phyloP scores from a whole-genome alignment of 1,140 invertebrate genomes.

The Hyphantria cunea region DNA sequence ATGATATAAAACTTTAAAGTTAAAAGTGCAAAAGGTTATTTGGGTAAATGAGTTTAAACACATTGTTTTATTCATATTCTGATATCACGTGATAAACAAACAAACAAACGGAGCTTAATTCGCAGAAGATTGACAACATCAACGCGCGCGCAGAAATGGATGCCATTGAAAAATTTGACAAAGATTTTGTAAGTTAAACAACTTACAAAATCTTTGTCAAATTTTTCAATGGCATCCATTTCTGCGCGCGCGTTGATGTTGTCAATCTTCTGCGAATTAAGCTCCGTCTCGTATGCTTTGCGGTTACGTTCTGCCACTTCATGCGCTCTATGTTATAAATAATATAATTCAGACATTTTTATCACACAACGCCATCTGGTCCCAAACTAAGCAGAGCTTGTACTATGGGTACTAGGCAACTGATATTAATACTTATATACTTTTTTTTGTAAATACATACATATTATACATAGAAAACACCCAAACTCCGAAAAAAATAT shows the following conservation, averaged over 20 bases:
- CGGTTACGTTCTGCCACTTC: conserved; percentile 62
- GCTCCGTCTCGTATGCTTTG: conserved; percentile 59
- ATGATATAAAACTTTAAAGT: too few species aligned
- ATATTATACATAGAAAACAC: too few species aligned
- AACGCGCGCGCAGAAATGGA: conserved; percentile 66
- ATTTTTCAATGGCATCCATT: conserved; percentile 62
- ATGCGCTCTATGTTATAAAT: conserved; percentile 46
- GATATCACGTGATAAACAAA: too few species aligned
- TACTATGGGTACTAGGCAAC: too few species aligned
- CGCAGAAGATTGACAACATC: conserved; percentile 68
- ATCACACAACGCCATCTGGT: too few species aligned
- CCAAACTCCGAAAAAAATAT: too few species aligned
- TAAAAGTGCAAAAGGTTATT: too few species aligned
- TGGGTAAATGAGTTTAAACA: too few species aligned
- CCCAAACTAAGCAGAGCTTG: too few species aligned
- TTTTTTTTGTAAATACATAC: too few species aligned
- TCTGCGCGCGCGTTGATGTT: conserved; percentile 64
- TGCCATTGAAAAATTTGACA: conserved; percentile 59
- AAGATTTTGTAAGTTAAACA: conserved; percentile 60
- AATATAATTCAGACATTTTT: not conserved
- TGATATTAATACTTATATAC: too few species aligned
- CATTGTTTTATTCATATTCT: too few species aligned
- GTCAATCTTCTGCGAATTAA: conserved; percentile 66
- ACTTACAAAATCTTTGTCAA: conserved; percentile 66
- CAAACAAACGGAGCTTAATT: conserved; percentile 55